Evolutionary conservation across 2,888 invertebrate species (phyloP).

Genomic region (Achlya flavicornis): DNA sequence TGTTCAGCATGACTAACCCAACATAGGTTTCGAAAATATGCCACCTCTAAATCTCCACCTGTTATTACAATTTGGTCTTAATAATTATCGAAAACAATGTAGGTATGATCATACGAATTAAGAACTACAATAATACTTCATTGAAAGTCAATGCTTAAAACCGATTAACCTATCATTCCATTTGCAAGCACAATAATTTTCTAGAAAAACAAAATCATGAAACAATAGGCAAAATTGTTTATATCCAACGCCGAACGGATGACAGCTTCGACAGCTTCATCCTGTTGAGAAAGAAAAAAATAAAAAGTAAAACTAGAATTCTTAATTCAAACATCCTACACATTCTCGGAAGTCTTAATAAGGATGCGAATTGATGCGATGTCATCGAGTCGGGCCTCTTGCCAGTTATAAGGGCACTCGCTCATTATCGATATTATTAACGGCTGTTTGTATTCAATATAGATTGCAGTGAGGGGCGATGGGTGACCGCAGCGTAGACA

Average conservation of each 20-base stretch:
- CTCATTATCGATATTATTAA: conserved; percentile 49
- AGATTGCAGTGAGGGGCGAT: conserved; percentile 35
- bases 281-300: conserved; percentile 8
- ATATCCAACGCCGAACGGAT: not conserved
- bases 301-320: conserved; percentile 12
- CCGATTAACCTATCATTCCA: too few relatives aligned
- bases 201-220: not conserved
- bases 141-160: too few relatives aligned
- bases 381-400: conserved; percentile 35
- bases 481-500: conserved; percentile 38
- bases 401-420: conserved; percentile 44
- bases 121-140: too few relatives aligned
- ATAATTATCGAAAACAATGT: too few relatives aligned
- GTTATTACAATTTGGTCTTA: too few relatives aligned
- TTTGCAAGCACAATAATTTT: not conserved
- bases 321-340: conserved; percentile 13
- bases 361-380: conserved; percentile 40
- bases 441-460: conserved; percentile 55
- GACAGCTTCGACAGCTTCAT: not conserved
- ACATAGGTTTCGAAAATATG: too few relatives aligned
- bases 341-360: conserved; percentile 47
- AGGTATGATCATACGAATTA: too few relatives aligned
- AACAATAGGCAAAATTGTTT: conserved; percentile 6
- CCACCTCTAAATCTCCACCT: too few relatives aligned
- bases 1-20: too few relatives aligned